Conservation (phyloP, 2,888 invertebrate genomes). For the Tenthredo notha region DNA sequence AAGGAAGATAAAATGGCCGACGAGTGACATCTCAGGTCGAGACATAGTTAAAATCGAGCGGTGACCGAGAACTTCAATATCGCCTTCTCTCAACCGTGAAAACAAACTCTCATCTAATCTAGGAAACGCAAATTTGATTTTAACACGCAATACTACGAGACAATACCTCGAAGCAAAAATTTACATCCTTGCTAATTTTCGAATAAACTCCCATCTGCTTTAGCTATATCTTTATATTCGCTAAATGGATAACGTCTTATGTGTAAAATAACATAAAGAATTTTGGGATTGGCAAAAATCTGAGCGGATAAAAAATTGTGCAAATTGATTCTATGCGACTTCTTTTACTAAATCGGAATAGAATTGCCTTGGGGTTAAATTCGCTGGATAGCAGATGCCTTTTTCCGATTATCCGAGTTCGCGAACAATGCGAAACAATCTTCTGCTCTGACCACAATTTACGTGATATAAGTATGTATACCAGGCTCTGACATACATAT, state of each 20-base stretch:
- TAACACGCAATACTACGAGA: not conserved
- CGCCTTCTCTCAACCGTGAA: conserved; percentile 51
- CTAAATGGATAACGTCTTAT: no score
- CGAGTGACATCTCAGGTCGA: conserved; percentile 19
- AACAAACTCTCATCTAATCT: conserved; percentile 7
- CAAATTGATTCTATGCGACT: not conserved
- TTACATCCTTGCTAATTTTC: not conserved
- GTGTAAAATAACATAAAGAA: not conserved
- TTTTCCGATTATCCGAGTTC: not conserved
- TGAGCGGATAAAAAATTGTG: not conserved
- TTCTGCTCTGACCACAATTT: conserved; percentile 13
- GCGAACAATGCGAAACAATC: conserved; percentile 19
- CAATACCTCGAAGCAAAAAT: not conserved
- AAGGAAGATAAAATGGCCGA: not conserved
- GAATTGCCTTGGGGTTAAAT: not conserved
- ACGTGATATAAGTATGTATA: not conserved
- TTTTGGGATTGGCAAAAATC: no score
- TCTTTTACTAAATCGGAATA: not conserved
- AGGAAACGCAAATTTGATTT: conserved; percentile 9
- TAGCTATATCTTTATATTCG: not conserved
- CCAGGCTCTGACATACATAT: not conserved
- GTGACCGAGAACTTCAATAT: conserved; percentile 73
- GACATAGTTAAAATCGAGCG: conserved; percentile 69
- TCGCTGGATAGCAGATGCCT: not conserved
- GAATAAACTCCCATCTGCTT: not conserved